A percentile compares a stretch with the other conserved stretches of the same genome.
phyloP scores from a whole-genome alignment of 2,113 vertebrate species.

The Coptodon rendalli region DNA sequence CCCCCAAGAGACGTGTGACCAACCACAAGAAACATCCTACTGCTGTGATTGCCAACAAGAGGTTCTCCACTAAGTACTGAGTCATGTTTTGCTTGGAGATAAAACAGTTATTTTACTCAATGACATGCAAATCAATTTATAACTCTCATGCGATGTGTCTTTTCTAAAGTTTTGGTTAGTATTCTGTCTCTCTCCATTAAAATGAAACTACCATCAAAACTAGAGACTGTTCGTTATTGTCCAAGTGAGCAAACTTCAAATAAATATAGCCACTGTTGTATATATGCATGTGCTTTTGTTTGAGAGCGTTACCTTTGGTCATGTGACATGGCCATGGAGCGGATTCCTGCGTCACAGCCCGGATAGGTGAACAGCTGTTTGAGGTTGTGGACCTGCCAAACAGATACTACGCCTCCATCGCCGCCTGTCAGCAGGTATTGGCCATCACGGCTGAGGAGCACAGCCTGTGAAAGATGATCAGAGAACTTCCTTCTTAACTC shows the following conservation, averaged over 20 bases:
- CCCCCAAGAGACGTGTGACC: neutral
- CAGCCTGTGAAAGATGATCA: conserved; percentile 72
- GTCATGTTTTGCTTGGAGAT: neutral
- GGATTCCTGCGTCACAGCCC: conserved; percentile 92
- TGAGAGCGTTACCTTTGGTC: conserved; percentile 86
- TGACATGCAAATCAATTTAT: neutral
- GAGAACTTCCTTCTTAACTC: neutral
- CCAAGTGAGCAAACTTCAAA: neutral
- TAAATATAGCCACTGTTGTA: neutral
- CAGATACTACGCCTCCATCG: conserved; percentile 83
- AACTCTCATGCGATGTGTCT: neutral
- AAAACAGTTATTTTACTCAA: neutral
- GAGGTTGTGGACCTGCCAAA: conserved; percentile 89
- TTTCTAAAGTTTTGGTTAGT: neutral
- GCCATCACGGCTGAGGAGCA: conserved; percentile 90
- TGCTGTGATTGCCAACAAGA: neutral
- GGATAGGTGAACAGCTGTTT: conserved; percentile 91
- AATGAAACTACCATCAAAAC: neutral
- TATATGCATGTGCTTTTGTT: neutral
- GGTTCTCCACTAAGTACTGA: neutral
- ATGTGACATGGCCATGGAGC: conserved; percentile 92
- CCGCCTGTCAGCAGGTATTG: conserved; percentile 95
- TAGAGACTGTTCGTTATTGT: neutral
- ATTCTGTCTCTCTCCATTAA: neutral
- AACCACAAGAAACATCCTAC: neutral